These are phyloP conservation scores for Ardeotis arabs DNA, from an alignment of 2,113 vertebrate genomes.

Conservation along the genomic window DNA sequence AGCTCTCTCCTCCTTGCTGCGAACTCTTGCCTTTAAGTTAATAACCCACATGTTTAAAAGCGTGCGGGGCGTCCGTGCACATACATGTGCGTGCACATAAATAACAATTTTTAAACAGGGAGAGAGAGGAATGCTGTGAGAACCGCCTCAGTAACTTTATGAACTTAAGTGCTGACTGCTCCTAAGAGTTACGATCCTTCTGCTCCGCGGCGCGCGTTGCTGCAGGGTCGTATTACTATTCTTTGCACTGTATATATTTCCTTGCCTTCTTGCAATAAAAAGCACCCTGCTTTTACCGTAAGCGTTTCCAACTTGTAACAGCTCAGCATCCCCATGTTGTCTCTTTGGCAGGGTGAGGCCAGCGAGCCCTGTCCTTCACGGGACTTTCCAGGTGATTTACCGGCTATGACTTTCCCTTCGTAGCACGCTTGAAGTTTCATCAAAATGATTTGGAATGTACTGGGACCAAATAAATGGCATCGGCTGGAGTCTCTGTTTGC, in stretches of 20 bases:
- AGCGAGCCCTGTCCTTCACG: not conserved
- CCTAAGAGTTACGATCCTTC: constrained; percentile 7
- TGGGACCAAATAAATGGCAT: constrained; percentile 28
- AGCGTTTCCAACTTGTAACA: constrained; percentile 28
- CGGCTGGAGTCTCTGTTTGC: constrained; percentile 11
- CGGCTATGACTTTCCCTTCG: constrained; percentile 1
- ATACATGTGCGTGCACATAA: not conserved
- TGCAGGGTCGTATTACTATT: constrained; percentile 16
- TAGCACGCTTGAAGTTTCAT: constrained; percentile 27
- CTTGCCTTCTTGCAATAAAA: constrained; percentile 10
- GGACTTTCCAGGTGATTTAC: not conserved
- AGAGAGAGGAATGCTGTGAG: not conserved
- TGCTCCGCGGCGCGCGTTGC: constrained; percentile 22
- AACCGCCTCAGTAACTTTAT: constrained; percentile 3
- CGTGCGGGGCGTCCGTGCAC: not conserved
- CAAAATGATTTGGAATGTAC: constrained; percentile 24
- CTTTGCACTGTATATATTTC: constrained; percentile 29
- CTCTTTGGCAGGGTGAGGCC: constrained; percentile 34
- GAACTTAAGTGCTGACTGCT: constrained; percentile 45
- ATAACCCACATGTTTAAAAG: not conserved
- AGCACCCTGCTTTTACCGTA: not conserved
- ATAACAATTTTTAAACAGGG: not conserved
- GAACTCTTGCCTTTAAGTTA: not conserved
- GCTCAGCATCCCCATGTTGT: constrained; percentile 23
- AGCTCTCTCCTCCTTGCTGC: not conserved